Evolutionary conservation across 2,113 vertebrate genomes (phyloP), one percentile per base, ranked within the genome.

Genomic region (Kryptolebias marmoratus): DNA sequence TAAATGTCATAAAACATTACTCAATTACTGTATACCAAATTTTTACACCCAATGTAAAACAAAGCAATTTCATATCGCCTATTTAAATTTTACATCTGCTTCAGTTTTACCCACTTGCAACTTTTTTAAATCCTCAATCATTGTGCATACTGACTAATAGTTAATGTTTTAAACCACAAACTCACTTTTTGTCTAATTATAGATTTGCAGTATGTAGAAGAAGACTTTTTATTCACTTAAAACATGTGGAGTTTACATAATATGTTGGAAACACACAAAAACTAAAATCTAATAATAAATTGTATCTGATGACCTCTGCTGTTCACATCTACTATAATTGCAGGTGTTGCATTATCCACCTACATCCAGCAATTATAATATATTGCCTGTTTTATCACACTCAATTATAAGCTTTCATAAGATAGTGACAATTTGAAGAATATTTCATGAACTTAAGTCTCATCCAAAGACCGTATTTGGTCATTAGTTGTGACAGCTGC

Each of bases 251-350:
- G 53, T 68, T 16, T 54, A 66, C 49, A 53, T 52, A 22, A 22
- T 22, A 22, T 22, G 16, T 11, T 73, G 36, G 31, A 76, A 70
- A 73, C 28, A 73, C 36, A 48, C 36, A 48, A 42, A 42, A 5
- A 42, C 18, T 54, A 60, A 39, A 36, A 61, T 13, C 44, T 31
- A n/a, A 54, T 30, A 67, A 71, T 59, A 44, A 56, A 39, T 49
- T 58, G 10, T 64, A 14, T 56, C 3, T 53, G 45, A 68, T 54
- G 71, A 68, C 28, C 48, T 59, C n/a, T 69, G 44, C 61, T 53
- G 76, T 49, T 76, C 61, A 74, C 53, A 59, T 70, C 47, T 32
- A 31, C 62, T 60, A 47, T 73, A 75, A 73, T 77, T 70, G 56
- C 65, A 75, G 53, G 22, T 22, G 22, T 22, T 22, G 22, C 32